A percentile compares a stretch with the other conserved stretches of the same genome.
Conservation (phyloP, 2,797 vertebrate species). For the Valencia hispanica region DNA sequence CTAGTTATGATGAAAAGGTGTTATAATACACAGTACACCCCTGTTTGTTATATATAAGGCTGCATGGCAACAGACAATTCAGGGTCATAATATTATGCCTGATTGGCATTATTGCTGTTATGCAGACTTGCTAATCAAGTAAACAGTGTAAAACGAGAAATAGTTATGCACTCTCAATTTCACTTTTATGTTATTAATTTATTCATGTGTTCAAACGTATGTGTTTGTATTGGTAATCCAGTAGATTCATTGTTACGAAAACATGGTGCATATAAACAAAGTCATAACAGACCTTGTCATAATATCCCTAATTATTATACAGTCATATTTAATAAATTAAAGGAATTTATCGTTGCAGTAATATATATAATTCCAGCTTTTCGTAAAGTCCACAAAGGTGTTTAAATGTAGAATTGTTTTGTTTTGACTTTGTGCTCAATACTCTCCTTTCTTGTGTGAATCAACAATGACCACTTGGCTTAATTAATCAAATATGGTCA, state of each 20-base stretch:
- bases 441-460: not conserved
- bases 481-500: slow-evolving; percentile 38
- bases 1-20: no score
- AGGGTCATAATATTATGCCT: not conserved
- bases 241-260: slow-evolving; percentile 20
- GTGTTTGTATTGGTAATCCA: slow-evolving; percentile 1
- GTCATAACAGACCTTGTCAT: slow-evolving; percentile 21
- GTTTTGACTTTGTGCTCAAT: not conserved
- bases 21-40: not conserved
- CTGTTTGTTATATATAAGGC: not conserved
- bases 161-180: slow-evolving; percentile 15
- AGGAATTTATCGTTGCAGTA: not conserved
- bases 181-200: not conserved
- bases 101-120: slow-evolving; percentile 3
- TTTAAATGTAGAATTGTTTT: not conserved
- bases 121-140: slow-evolving; percentile 33
- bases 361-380: not conserved
- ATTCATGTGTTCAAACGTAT: not conserved
- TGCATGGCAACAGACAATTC: not conserved
- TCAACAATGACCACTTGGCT: slow-evolving; percentile 13
- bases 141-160: slow-evolving; percentile 31
- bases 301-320: slow-evolving; percentile 29
- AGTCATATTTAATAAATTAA: not conserved
- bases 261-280: slow-evolving; percentile 35
- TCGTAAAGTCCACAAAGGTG: not conserved